Conservation (phyloP, 1,140 invertebrate genomes). For the Dolichoris vasculosae region DNA sequence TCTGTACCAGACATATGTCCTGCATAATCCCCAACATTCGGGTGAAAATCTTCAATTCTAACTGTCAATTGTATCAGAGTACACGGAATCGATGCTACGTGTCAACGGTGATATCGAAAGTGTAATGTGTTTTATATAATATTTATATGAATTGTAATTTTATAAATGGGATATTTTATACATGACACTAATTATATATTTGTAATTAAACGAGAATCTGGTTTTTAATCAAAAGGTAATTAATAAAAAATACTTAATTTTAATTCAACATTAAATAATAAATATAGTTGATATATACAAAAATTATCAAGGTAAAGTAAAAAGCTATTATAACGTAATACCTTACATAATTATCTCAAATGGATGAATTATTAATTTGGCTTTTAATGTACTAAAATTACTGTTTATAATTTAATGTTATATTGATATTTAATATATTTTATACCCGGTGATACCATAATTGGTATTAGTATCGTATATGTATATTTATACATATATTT, state of each 20-base stretch:
- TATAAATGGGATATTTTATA: too few species aligned
- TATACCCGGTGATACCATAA: too few species aligned
- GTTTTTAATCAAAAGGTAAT: neutral
- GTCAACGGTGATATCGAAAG: neutral
- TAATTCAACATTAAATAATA: neutral
- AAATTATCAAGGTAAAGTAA: neutral
- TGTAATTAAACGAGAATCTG: neutral
- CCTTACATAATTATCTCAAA: neutral
- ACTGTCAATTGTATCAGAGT: neutral
- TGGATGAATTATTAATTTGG: neutral
- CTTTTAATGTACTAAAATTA: neutral
- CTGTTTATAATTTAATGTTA: neutral
- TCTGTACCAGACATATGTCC: neutral
- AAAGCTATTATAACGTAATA: neutral
- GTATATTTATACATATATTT: too few species aligned
- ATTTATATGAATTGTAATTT: neutral
- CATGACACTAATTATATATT: neutral
- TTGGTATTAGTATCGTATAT: too few species aligned
- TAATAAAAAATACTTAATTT: neutral
- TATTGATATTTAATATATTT: too few species aligned
- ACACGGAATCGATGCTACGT: neutral
- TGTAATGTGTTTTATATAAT: neutral
- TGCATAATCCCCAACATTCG: conserved; percentile 57
- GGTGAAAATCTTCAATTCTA: neutral
- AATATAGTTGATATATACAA: neutral